A percentile compares a stretch with the other conserved stretches of the same genome.
These are phyloP conservation scores for Hedya salicella DNA, from an alignment of 2,888 invertebrate genomes.

Conservation along the genomic window DNA sequence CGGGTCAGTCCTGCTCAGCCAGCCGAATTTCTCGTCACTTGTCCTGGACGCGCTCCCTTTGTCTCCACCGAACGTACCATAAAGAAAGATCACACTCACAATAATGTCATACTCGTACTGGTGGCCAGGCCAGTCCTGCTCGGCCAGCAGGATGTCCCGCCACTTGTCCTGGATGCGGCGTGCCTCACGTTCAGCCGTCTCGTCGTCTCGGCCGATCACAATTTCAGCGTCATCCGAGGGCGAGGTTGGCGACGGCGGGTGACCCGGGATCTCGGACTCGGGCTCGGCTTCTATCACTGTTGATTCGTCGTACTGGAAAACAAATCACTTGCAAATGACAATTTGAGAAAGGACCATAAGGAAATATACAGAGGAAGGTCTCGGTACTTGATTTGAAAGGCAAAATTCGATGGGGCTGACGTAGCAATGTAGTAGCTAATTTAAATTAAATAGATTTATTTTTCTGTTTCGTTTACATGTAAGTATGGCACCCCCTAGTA, in stretches of 20 bases:
- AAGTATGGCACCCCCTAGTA: too few species aligned
- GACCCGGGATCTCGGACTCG: constrained; percentile 85
- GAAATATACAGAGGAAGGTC: too few species aligned
- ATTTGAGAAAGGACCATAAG: too few species aligned
- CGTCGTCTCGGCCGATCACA: constrained; percentile 84
- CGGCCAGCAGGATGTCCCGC: constrained; percentile 88
- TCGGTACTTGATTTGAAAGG: too few species aligned
- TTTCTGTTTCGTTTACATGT: too few species aligned
- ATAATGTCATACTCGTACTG: constrained; percentile 89
- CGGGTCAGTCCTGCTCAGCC: too few species aligned
- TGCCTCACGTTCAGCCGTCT: constrained; percentile 78
- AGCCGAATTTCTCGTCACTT: too few species aligned
- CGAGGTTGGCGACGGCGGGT: constrained; percentile 80
- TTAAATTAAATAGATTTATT: too few species aligned
- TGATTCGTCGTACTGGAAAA: constrained; percentile 87
- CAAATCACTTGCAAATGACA: background rate
- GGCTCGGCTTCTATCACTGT: constrained; percentile 88
- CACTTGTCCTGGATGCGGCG: constrained; percentile 90
- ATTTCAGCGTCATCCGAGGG: constrained; percentile 86
- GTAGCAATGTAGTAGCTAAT: too few species aligned
- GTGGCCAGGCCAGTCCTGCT: constrained; percentile 79
- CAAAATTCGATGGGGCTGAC: too few species aligned
- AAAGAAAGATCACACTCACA: constrained; percentile 77
- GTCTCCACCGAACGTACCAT: too few species aligned
- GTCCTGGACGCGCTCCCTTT: too few species aligned